These are phyloP conservation scores for Adrianichthys oophorus DNA, from an alignment of 2,797 vertebrate genomes.

Conservation along the genomic window DNA sequence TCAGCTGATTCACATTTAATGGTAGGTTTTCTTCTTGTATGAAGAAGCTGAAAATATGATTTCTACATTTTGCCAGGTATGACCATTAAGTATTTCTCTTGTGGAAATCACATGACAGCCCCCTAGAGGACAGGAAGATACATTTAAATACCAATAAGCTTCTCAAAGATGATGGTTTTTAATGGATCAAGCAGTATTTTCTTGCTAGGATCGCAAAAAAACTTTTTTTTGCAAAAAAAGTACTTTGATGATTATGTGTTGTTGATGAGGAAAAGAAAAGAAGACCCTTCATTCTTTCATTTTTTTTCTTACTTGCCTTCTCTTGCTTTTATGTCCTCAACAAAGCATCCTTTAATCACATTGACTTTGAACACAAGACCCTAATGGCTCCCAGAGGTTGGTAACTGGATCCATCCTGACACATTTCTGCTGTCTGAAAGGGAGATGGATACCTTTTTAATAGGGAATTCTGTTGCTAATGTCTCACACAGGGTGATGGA, in stretches of 20 bases:
- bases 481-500: constrained; percentile 18
- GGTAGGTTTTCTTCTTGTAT: too few relatives aligned
- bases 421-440: constrained; percentile 30
- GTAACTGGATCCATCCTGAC: constrained; percentile 45
- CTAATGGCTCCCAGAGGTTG: constrained; percentile 53
- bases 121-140: not conserved
- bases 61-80: too few relatives aligned
- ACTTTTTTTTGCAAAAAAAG: constrained; percentile 7
- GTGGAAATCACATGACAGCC: too few relatives aligned
- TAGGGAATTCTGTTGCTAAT: constrained; percentile 25
- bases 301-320: constrained; percentile 3
- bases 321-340: constrained; percentile 48
- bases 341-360: constrained; percentile 66
- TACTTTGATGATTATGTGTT: constrained; percentile 1
- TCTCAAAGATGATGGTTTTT: constrained; percentile 4
- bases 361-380: constrained; percentile 56
- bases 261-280: constrained; percentile 26
- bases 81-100: too few relatives aligned
- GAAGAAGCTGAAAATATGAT: too few relatives aligned
- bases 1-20: too few relatives aligned
- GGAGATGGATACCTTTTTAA: constrained; percentile 41
- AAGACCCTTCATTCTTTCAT: constrained; percentile 13
- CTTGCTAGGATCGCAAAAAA: constrained; percentile 9
- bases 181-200: constrained; percentile 30
- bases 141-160: constrained; percentile 17